phyloP scores from a whole-genome alignment of 2,888 invertebrate species.

The Pemphredon lugubris region DNA sequence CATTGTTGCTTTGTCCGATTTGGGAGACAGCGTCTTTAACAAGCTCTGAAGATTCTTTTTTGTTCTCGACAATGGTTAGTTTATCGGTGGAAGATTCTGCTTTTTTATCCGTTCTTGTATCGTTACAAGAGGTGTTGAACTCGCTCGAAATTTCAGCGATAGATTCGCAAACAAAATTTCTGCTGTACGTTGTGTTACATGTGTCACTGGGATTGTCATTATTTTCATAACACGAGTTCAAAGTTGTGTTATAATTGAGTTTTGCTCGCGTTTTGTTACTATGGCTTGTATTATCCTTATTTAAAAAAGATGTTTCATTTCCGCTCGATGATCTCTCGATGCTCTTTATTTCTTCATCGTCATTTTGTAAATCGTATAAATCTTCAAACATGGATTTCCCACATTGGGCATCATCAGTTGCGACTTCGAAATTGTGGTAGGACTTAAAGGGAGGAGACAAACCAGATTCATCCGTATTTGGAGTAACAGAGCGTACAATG shows the following conservation, averaged over 20 bases:
- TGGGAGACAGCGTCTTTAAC: neutral
- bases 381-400: conserved; percentile 62
- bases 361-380: conserved; percentile 51
- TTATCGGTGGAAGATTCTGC: neutral
- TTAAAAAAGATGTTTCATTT: conserved; percentile 36
- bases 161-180: conserved; percentile 54
- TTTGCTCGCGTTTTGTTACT: neutral
- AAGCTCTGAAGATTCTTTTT: neutral
- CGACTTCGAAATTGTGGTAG: conserved; percentile 32
- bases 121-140: conserved; percentile 14
- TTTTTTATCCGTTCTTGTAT: neutral
- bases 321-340: conserved; percentile 59
- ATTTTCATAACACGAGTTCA: too few species aligned
- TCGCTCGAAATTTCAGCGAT: conserved; percentile 59
- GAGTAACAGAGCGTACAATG: conserved; percentile 62
- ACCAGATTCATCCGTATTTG: conserved; percentile 38
- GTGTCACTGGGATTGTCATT: neutral
- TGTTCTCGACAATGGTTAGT: neutral
- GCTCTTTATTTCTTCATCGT: conserved; percentile 54
- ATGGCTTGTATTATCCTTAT: neutral
- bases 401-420: conserved; percentile 19
- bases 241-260: neutral
- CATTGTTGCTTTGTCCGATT: neutral
- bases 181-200: conserved; percentile 10
- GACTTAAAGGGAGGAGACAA: conserved; percentile 47